Base-by-base conservation (phyloP, 2,113 vertebrate species). In the Chaetorhynchus papuensis region DNA sequence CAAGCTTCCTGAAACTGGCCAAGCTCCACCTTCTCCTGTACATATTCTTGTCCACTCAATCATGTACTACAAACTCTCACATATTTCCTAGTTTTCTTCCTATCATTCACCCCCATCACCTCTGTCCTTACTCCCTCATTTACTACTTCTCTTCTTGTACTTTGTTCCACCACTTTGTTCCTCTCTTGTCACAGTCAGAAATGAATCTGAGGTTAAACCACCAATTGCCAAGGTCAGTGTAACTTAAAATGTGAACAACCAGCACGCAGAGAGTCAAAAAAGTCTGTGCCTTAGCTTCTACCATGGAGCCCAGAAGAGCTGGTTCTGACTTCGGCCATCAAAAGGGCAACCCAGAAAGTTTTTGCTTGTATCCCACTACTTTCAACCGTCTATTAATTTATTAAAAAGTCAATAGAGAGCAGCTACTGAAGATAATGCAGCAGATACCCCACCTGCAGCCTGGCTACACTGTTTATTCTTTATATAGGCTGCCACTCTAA, bases 211-310 rank as follows among this genome's bases (percentile, higher is more conserved):
- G 28, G 39, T 78, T 66, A 91, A 89, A 81, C 21, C 39, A 87
- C 33, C 35, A 52, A 54, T 4, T 71, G 33, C 44, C 30, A 39
- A 63, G 42, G 54, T 83, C 52, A 91, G 4, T 18, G 50, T 13
- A 71, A 72, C 22, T 45, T 37, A 83, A 87, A 76, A 83, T 11
- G 7, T 30, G 49, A 61, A 28, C 41, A 80, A 18, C 19, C n/a
- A 42, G 37, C 1, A 0, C 2, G 5, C 11, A 63, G 22, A 33
- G 26, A 54, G 8, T 27, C 5, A 2, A 42, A 31, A 52, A 81
- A 71, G 6, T 18, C 63, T 42, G 26, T 2, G 1, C 28, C 27
- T 69, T 26, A 42, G 37, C 50, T 68, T 89, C 26, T 60, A 26
- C 11, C 41, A 9, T 37, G 39, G 31, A 70, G 22, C 13, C 15